phyloP scores from a whole-genome alignment of 2,888 invertebrate genomes.

The Tineola bisselliella region DNA sequence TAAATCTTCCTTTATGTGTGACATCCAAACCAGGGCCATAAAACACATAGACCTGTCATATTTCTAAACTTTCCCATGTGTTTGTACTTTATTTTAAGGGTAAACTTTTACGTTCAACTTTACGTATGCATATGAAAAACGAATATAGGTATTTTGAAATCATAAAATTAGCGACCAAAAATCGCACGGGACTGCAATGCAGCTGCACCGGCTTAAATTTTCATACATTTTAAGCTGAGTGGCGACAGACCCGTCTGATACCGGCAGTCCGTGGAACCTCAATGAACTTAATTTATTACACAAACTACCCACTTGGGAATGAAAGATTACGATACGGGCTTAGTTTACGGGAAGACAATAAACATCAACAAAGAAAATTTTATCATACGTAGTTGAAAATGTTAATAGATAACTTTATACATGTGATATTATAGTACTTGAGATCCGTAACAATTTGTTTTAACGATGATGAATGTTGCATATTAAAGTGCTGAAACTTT shows the following conservation, averaged over 20 bases:
- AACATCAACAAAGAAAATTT: no score
- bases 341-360: no score
- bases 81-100: not conserved
- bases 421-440: not conserved
- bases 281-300: not conserved
- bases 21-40: slow-evolving; percentile 5
- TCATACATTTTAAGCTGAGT: not conserved
- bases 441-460: no score
- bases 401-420: not conserved
- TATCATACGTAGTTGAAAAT: no score
- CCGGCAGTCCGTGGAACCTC: not conserved
- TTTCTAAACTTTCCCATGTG: not conserved
- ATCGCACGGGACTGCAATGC: not conserved
- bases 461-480: not conserved
- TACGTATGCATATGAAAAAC: not conserved
- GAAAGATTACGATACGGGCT: no score
- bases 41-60: slow-evolving; percentile 4
- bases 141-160: not conserved
- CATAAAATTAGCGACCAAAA: not conserved
- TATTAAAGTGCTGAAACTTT: not conserved
- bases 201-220: not conserved
- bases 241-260: not conserved
- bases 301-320: slow-evolving; percentile 1
- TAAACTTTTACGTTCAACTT: not conserved
- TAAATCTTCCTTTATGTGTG: not conserved